Percentiles rank a stretch among this genome's conserved stretches.
phyloP scores from a whole-genome alignment of 2,888 invertebrate species.

The Meta bourneti region DNA sequence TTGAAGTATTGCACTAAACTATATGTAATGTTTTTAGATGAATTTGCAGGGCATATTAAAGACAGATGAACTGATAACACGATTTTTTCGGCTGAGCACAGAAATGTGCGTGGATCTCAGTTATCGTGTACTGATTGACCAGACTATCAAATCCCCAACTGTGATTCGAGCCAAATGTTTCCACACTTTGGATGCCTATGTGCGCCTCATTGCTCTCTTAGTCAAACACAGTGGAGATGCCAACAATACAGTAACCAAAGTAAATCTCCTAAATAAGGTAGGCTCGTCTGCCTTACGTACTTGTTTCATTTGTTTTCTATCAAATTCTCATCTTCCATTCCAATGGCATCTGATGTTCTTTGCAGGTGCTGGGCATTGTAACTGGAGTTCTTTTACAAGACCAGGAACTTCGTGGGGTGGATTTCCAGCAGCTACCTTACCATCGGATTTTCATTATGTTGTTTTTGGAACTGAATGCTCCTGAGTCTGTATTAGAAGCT shows the following conservation, averaged over 20 bases:
- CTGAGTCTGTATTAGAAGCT: slow-evolving; percentile 95
- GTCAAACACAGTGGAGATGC: slow-evolving; percentile 93
- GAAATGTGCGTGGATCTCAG: slow-evolving; percentile 98
- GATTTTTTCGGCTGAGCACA: slow-evolving; percentile 97
- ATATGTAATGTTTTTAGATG: slow-evolving; percentile 85
- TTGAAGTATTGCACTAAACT: slow-evolving; percentile 27
- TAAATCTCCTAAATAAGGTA: slow-evolving; percentile 96
- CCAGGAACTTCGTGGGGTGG: slow-evolving; percentile 92
- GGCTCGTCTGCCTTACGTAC: slow-evolving; percentile 32
- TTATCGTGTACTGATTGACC: slow-evolving; percentile 85
- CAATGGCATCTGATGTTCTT: neutral
- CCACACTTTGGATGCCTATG: slow-evolving; percentile 96
- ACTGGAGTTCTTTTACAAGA: slow-evolving; percentile 97
- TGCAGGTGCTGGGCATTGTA: slow-evolving; percentile 89
- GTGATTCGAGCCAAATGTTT: slow-evolving; percentile 92
- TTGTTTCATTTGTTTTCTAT: neutral
- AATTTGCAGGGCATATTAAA: slow-evolving; percentile 97
- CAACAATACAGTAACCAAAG: slow-evolving; percentile 94
- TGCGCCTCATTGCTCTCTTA: slow-evolving; percentile 94
- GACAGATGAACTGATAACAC: slow-evolving; percentile 97
- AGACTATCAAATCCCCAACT: slow-evolving; percentile 76
- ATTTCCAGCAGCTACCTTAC: slow-evolving; percentile 98
- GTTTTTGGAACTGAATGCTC: slow-evolving; percentile 96
- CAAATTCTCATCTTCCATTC: too few species aligned
- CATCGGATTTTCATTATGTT: slow-evolving; percentile 97